These are phyloP conservation scores for Scaptomyza flava DNA, from an alignment of 2,888 invertebrate genomes.

Conservation along the genomic window DNA sequence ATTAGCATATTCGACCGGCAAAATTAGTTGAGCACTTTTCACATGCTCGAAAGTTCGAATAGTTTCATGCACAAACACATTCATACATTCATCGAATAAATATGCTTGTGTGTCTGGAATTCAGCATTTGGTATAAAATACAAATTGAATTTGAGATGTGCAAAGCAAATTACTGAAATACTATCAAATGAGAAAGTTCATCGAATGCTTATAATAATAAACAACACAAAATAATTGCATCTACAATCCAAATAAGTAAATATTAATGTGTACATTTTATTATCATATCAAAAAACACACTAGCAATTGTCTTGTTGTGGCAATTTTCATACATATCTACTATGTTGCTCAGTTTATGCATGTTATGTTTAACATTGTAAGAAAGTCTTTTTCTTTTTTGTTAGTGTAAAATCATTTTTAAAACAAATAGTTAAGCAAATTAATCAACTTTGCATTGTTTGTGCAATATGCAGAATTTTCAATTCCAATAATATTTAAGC, in stretches of 20 bases:
- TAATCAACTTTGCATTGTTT: no score
- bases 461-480: not conserved
- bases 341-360: not conserved
- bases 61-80: constrained; percentile 8
- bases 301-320: constrained; percentile 2
- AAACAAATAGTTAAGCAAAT: no score
- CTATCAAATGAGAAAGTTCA: constrained; percentile 22
- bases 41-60: constrained; percentile 21
- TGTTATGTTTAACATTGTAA: no score
- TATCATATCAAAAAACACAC: constrained; percentile 33
- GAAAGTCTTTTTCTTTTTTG: not conserved
- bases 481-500: not conserved
- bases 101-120: constrained; percentile 9
- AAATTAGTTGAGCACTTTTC: constrained; percentile 41
- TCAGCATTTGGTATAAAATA: not conserved
- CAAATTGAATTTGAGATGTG: constrained; percentile 24
- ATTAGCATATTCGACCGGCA: constrained; percentile 65
- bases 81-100: not conserved
- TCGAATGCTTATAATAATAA: constrained; percentile 28
- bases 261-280: constrained; percentile 17
- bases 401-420: no score
- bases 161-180: constrained; percentile 17
- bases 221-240: constrained; percentile 33
- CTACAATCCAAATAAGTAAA: constrained; percentile 28
- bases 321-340: not conserved